Evolutionary conservation across 1,140 invertebrate species (phyloP).

Genomic region (Drusus annulatus): DNA sequence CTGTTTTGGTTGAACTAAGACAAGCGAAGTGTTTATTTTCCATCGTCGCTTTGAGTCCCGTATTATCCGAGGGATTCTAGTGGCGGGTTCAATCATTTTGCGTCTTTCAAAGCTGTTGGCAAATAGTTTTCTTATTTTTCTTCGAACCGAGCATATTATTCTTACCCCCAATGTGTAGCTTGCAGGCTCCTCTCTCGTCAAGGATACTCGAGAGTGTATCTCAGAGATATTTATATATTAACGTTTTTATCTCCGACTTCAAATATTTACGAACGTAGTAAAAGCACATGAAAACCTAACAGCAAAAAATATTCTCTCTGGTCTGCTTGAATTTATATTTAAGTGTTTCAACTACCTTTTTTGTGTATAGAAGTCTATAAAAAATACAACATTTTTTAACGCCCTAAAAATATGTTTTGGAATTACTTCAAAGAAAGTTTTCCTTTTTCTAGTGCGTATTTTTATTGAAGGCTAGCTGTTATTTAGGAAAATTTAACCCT

Average conservation of each 20-base stretch:
- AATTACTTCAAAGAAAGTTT: too few species aligned
- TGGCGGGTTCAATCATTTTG: neutral
- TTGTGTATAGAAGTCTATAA: too few species aligned
- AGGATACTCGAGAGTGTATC: neutral
- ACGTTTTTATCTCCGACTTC: neutral
- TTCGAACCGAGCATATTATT: neutral
- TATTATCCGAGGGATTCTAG: neutral
- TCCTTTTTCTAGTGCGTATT: too few species aligned
- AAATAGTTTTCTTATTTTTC: neutral
- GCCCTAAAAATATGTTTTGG: too few species aligned
- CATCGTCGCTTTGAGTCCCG: neutral
- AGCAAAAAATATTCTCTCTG: too few species aligned
- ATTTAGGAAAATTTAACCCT: too few species aligned
- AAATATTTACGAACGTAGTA: too few species aligned
- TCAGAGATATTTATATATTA: neutral
- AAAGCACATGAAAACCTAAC: too few species aligned
- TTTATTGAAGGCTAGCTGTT: too few species aligned
- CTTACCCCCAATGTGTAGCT: neutral
- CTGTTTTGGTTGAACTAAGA: neutral
- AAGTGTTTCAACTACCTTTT: too few species aligned
- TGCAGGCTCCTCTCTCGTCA: neutral
- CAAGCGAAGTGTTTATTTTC: constrained; percentile 1
- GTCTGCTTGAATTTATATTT: too few species aligned
- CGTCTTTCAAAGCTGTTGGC: neutral
- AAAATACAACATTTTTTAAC: too few species aligned